Base-by-base conservation (phyloP, 2,113 vertebrate genomes). In the Pseudopodoces humilis region DNA sequence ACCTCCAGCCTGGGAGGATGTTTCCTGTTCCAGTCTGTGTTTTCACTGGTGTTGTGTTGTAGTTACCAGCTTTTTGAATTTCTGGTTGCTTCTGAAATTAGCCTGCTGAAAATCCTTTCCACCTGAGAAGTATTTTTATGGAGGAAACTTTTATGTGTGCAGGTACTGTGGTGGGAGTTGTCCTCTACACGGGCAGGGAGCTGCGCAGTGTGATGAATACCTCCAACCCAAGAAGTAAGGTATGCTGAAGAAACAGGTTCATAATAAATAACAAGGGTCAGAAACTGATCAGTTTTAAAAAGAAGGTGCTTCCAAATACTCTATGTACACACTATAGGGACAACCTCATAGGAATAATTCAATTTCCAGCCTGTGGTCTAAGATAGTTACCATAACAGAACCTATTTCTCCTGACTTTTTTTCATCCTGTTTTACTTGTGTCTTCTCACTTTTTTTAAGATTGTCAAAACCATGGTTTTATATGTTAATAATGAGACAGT, bases 121-220 rank as follows among this genome's bases (percentile, higher is more conserved):
- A 22, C 7, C 30, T 76, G 63, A 10, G 16, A 15, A n/a, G 15
- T 65, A 1, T 78, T 69, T 91, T 94, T 41, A 39, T 17, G 23
- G 30, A 30, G 46, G 22, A 72, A 35, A 15, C 31, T 62, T 85
- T 15, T 4, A 8, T 90, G 75, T 92, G 44, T 85, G 17, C 55
- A 99, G 99, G 99, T 62, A 99, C 99, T 0, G 98, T 99, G 56
- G 99, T 99, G 94, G 99, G 99, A 63, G 99, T 99, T n/a, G 99
- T 99, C 69, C 98, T 99, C 69, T 99, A 99, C 96, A 99, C 99
- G 1, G 99, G 99, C 30, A 98, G 98, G 95, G 99, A 99, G 18
- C 98, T 99, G 76, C 98, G 99, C 84, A 99, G 99, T 31, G 99
- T 99, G 86, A 99, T 99, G 99, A 99, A 99, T 44, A 98, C 99